These are phyloP conservation scores for Chrysochloris asiatica DNA, from an alignment of 2,113 vertebrate genomes.

Conservation along the genomic window DNA sequence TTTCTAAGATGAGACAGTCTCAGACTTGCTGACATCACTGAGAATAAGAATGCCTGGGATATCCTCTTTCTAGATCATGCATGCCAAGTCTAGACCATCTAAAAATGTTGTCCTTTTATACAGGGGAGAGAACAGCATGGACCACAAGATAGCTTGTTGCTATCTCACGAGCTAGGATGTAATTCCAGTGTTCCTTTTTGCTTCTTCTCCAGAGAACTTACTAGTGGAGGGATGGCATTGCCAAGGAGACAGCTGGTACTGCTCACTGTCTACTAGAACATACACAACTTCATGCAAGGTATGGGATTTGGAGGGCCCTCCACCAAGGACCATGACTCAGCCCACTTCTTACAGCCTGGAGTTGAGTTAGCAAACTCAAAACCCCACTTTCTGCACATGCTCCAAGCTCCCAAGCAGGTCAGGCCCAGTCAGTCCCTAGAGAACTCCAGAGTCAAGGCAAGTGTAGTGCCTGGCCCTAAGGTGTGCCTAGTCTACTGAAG, in stretches of 20 bases:
- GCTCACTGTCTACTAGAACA: neutral
- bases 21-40: neutral
- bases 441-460: too few species aligned
- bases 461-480: too few species aligned
- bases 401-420: too few species aligned
- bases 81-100: neutral
- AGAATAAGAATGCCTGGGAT: neutral
- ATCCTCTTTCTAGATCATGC: neutral
- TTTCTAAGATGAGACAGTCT: neutral
- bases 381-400: too few species aligned
- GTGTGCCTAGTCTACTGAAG: too few species aligned
- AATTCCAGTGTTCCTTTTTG: neutral
- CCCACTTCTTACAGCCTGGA: too few species aligned
- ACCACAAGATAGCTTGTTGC: neutral
- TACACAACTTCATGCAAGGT: neutral
- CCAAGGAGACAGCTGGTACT: neutral
- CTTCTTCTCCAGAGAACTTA: neutral
- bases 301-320: neutral
- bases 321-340: neutral
- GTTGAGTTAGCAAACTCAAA: too few species aligned
- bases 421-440: too few species aligned
- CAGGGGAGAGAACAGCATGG: neutral
- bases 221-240: neutral
- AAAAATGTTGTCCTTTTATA: neutral
- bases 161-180: neutral